Conservation (phyloP, 2,113 vertebrate species). For the Ictidomys tridecemlineatus region DNA sequence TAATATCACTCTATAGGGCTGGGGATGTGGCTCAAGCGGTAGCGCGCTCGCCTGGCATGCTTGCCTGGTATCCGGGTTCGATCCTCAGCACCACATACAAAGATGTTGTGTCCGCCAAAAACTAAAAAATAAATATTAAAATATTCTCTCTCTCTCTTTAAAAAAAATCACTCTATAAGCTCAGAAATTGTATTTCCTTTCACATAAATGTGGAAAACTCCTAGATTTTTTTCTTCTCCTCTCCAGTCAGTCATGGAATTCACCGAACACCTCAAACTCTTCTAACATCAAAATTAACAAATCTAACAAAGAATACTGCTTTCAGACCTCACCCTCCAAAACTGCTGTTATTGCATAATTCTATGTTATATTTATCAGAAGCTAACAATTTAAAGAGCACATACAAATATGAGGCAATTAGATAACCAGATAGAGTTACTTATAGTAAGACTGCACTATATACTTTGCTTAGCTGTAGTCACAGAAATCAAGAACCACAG, state of each 20-base stretch:
- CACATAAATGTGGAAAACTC: neutral
- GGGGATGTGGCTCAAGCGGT: too few species aligned
- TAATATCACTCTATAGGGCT: neutral
- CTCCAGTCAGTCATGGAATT: neutral
- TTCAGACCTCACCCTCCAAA: neutral
- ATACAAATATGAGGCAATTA: neutral
- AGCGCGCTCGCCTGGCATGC: too few species aligned
- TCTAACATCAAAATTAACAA: slow-evolving; percentile 27
- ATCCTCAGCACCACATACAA: too few species aligned
- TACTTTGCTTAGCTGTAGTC: neutral
- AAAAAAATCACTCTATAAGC: neutral
- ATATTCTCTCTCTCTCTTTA: too few species aligned
- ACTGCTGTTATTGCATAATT: neutral
- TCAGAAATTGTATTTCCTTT: neutral
- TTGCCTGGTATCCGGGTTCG: too few species aligned
- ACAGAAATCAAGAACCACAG: neutral
- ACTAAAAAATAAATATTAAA: too few species aligned
- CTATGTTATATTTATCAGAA: neutral
- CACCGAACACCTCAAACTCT: neutral
- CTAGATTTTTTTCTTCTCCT: neutral
- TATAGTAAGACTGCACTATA: neutral
- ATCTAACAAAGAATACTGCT: neutral
- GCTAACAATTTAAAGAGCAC: neutral
- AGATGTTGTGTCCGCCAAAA: too few species aligned
- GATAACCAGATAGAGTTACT: neutral